Percentiles rank a stretch among this genome's conserved stretches.
Conservation (phyloP, 2,797 vertebrate genomes). For the Onychomys torridus region DNA sequence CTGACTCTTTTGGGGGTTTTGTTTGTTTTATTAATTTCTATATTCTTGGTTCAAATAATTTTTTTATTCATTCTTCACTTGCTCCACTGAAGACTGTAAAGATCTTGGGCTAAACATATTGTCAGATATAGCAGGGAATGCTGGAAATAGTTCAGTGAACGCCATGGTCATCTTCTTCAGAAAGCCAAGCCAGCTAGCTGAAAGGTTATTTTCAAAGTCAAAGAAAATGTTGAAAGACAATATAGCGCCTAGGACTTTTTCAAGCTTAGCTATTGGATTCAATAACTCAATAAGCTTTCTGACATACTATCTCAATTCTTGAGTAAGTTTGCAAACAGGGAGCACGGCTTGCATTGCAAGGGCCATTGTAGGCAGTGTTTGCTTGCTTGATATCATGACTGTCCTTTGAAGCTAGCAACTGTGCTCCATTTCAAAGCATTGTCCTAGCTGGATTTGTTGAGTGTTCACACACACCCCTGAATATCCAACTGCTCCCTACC, state of each 20-base stretch:
- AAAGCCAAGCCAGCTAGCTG: not conserved
- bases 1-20: not conserved
- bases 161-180: not conserved
- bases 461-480: not conserved
- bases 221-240: not conserved
- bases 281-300: not conserved
- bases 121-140: not conserved
- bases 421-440: not conserved
- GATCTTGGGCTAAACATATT: not conserved
- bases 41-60: not conserved
- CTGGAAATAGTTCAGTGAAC: not conserved
- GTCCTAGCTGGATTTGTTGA: too few species aligned
- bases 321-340: not conserved
- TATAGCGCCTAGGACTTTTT: not conserved
- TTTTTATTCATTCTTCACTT: not conserved
- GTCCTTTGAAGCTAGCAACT: not conserved
- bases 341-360: not conserved
- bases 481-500: not conserved
- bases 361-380: not conserved
- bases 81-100: not conserved
- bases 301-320: not conserved
- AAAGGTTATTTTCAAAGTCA: slow-evolving; percentile 36
- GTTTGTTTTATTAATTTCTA: not conserved
- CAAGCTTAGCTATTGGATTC: not conserved
- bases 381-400: not conserved